Evolutionary conservation across 2,797 vertebrate species (phyloP), one percentile per base, ranked within the genome.

Genomic region (Acanthurus lineatus): DNA sequence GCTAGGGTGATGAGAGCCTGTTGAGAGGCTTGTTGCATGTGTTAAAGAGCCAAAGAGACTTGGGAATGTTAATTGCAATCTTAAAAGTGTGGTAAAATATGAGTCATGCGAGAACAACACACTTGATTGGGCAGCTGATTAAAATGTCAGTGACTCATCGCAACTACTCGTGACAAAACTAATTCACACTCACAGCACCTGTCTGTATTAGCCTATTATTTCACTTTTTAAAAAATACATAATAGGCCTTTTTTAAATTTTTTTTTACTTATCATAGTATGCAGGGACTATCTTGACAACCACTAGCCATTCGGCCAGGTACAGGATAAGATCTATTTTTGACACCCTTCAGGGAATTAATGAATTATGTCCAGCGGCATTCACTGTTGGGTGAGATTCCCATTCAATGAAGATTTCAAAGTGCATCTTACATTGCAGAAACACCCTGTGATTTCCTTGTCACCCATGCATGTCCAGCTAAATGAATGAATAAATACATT

Each of bases 61-160:
- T 56, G 32, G 52, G 64, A 78, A 77, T 68, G 73, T 86, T 86
- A 89, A 89, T 87, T 79, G 85, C 53, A 60, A 48, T 82, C 82
- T 70, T 84, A 62, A 75, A 84, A 76, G 54, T 81, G 82, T 8
- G 73, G 48, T 58, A 78, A 77, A 88, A 93, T 77, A 83, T 85
- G 84, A 69, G 82, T 76, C 83, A 82, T 56, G 54, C 57, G 69
- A 84, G 72, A 87, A 35, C 2, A 16, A 65, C 60, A 68, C 73
- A 79, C 73, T 82, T 81, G 84, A 88, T 86, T 42, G 42, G 76
- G 77, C 73, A 78, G 56, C 60, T 85, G 82, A 91, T 92, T 92
- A 79, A 93, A 91, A 91, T 82, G 80, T 89, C 89, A 86, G 51
- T 38, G 60, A 56, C 48, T 72, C 51, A 74, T 69, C 22, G 9